Conservation (phyloP, 2,888 invertebrate species). For the Oscheius sp. region DNA sequence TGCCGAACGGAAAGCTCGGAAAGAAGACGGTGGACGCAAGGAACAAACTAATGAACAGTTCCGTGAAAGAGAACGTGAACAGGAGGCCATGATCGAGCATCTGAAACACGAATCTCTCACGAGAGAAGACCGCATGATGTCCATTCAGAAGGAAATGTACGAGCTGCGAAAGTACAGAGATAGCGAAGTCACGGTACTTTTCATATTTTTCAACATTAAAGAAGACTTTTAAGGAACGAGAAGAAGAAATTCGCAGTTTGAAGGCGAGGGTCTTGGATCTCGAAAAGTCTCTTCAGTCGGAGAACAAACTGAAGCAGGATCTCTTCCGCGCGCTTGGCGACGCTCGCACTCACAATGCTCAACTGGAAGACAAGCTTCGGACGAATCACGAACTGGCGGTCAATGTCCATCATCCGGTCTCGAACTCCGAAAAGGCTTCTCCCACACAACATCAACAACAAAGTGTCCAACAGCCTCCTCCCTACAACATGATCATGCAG, state of each 20-base stretch:
- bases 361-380: slow-evolving; percentile 41
- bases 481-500: slow-evolving; percentile 46
- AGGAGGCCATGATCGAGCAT: slow-evolving; percentile 55
- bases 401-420: slow-evolving; percentile 23
- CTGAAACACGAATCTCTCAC: slow-evolving; percentile 48
- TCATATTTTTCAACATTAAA: neutral
- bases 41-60: slow-evolving; percentile 57
- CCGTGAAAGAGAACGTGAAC: slow-evolving; percentile 54
- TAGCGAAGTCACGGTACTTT: slow-evolving; percentile 23
- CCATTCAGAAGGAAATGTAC: slow-evolving; percentile 79
- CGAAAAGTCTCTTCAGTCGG: slow-evolving; percentile 92
- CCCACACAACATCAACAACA: slow-evolving; percentile 43
- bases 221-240: slow-evolving; percentile 42
- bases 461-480: slow-evolving; percentile 37
- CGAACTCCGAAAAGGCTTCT: slow-evolving; percentile 51
- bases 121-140: slow-evolving; percentile 79
- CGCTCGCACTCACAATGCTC: slow-evolving; percentile 45
- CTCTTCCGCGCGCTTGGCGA: slow-evolving; percentile 82
- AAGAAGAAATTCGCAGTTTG: slow-evolving; percentile 75
- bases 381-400: slow-evolving; percentile 32
- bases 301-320: slow-evolving; percentile 96
- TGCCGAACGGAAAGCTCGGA: slow-evolving; percentile 77
- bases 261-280: slow-evolving; percentile 91
- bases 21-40: slow-evolving; percentile 79
- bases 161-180: slow-evolving; percentile 78